Conservation (phyloP, 2,797 vertebrate genomes). For the Aselliscus stoliczkanus region DNA sequence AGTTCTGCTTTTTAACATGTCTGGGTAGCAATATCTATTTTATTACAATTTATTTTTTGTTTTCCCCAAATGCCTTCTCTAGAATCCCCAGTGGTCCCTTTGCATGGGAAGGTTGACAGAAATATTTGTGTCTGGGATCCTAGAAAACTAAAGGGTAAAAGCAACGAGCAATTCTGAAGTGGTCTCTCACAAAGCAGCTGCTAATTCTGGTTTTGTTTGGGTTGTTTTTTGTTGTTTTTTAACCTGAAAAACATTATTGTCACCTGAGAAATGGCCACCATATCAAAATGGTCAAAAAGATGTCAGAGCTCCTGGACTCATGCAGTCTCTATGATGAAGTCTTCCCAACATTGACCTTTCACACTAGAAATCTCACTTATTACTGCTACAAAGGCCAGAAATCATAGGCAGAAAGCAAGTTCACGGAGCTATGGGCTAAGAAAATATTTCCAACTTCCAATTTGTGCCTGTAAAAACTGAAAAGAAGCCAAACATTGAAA, state of each 20-base stretch:
- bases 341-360: background rate
- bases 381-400: background rate
- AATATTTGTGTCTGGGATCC: background rate
- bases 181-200: background rate
- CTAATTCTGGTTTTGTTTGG: background rate
- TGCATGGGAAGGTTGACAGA: background rate
- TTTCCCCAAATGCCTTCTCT: background rate
- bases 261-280: background rate
- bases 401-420: background rate
- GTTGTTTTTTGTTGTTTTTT: background rate
- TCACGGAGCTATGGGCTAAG: background rate
- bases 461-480: background rate
- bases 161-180: background rate
- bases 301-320: background rate
- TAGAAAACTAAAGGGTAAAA: slow-evolving; percentile 27
- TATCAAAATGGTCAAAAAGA: background rate
- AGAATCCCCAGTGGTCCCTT: background rate
- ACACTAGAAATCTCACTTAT: background rate
- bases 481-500: background rate
- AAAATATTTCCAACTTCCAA: background rate
- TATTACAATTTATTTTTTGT: background rate
- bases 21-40: background rate
- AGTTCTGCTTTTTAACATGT: slow-evolving; percentile 32
- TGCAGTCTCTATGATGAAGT: background rate
- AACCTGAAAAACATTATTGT: background rate